These are phyloP conservation scores for Zelostemma sp. DNA, from an alignment of 1,140 invertebrate species.

Conservation along the genomic window DNA sequence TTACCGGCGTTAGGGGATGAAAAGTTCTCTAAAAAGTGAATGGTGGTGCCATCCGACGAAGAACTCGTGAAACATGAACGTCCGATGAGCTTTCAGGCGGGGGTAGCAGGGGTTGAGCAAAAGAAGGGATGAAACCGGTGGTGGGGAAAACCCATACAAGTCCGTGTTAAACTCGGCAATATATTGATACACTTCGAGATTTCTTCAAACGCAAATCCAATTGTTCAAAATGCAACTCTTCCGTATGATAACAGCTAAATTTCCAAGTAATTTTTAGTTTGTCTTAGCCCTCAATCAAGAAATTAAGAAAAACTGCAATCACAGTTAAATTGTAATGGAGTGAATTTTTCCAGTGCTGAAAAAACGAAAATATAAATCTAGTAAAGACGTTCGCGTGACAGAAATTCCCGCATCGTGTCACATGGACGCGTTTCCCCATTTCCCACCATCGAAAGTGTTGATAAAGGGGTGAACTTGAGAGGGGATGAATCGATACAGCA, in stretches of 20 bases:
- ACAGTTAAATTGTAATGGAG: no score
- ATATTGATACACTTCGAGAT: no score
- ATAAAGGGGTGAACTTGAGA: slow-evolving; percentile 37
- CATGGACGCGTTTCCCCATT: slow-evolving; percentile 46
- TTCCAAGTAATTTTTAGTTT: no score
- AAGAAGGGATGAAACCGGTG: background rate
- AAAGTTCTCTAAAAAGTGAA: slow-evolving; percentile 37
- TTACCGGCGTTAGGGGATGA: background rate
- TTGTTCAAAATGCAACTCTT: no score
- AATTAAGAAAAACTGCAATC: no score
- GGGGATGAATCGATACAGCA: slow-evolving; percentile 69
- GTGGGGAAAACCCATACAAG: slow-evolving; percentile 53
- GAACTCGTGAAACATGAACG: slow-evolving; percentile 33
- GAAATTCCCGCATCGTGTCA: slow-evolving; percentile 47
- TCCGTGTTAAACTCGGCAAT: slow-evolving; percentile 53
- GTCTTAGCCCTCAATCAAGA: no score
- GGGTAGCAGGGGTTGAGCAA: no score
- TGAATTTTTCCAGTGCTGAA: no score
- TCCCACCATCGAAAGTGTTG: slow-evolving; percentile 47
- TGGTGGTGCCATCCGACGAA: slow-evolving; percentile 58
- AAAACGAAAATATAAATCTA: no score
- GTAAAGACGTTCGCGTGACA: no score
- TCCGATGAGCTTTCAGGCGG: slow-evolving; percentile 39
- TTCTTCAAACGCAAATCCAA: no score
- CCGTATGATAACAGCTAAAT: no score